Percentiles rank a stretch among this genome's conserved stretches.
These are phyloP conservation scores for Plectropomus leopardus DNA, from an alignment of 2,113 vertebrate genomes.

Conservation along the genomic window DNA sequence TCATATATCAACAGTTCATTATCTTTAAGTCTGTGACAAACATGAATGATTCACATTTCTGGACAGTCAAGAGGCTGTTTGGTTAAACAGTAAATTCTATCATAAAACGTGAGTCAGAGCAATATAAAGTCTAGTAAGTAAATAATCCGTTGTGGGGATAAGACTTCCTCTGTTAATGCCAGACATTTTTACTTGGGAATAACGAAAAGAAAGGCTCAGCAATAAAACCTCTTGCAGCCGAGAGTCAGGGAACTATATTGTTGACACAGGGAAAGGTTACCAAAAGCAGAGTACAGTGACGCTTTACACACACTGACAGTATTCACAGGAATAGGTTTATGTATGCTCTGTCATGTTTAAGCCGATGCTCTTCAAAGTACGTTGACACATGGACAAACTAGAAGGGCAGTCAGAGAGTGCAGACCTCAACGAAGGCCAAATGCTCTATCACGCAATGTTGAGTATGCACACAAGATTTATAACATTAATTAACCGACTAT, in stretches of 20 bases:
- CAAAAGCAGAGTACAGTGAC: background rate
- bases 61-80: background rate
- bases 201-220: background rate
- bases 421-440: no score
- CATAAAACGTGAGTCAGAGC: constrained; percentile 39
- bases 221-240: constrained; percentile 19
- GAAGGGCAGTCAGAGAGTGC: no score
- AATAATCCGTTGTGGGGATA: constrained; percentile 5
- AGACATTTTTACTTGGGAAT: background rate
- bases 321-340: background rate
- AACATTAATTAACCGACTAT: no score
- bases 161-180: constrained; percentile 3
- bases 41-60: background rate
- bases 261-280: constrained; percentile 17
- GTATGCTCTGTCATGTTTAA: constrained; percentile 8
- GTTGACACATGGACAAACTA: constrained; percentile 2
- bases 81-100: background rate
- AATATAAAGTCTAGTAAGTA: constrained; percentile 10
- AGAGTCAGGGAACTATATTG: background rate
- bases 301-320: background rate
- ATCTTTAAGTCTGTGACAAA: background rate
- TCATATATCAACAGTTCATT: background rate
- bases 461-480: no score
- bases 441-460: no score
- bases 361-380: background rate